phyloP scores from a whole-genome alignment of 2,888 invertebrate genomes.

The Bombylius major region DNA sequence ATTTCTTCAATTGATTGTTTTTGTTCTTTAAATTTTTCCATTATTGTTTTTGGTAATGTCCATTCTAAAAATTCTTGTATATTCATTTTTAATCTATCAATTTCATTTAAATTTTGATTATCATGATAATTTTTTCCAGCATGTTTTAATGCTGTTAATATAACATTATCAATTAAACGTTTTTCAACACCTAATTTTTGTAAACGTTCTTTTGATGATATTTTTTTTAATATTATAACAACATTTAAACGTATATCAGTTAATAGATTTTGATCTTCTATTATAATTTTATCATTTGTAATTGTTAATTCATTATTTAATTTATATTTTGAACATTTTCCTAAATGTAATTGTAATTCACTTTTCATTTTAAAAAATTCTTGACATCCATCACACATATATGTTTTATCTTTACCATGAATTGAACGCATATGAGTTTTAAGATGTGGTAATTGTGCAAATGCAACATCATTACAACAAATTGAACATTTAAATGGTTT shows the following conservation, averaged over 20 bases:
- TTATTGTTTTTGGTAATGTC: slow-evolving; percentile 66
- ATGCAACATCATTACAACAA: slow-evolving; percentile 55
- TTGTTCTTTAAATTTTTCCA: slow-evolving; percentile 61
- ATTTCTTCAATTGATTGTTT: slow-evolving; percentile 67
- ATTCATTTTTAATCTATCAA: slow-evolving; percentile 57
- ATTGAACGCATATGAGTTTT: slow-evolving; percentile 81
- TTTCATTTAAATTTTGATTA: slow-evolving; percentile 42
- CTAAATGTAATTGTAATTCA: slow-evolving; percentile 53
- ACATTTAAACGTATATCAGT: slow-evolving; percentile 66
- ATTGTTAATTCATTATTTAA: slow-evolving; percentile 7
- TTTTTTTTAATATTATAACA: slow-evolving; percentile 69
- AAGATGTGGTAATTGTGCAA: slow-evolving; percentile 73
- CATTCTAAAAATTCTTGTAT: slow-evolving; percentile 65
- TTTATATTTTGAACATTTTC: slow-evolving; percentile 34
- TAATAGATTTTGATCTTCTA: slow-evolving; percentile 29
- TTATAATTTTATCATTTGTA: slow-evolving; percentile 2
- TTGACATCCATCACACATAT: slow-evolving; percentile 60
- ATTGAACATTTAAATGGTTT: slow-evolving; percentile 64
- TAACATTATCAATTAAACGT: slow-evolving; percentile 63
- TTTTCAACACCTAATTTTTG: slow-evolving; percentile 64
- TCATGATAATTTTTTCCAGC: slow-evolving; percentile 57
- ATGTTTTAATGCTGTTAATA: slow-evolving; percentile 62
- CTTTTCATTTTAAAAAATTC: slow-evolving; percentile 64
- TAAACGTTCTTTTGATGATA: slow-evolving; percentile 65
- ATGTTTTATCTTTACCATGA: slow-evolving; percentile 65